A percentile compares a stretch with the other conserved stretches of the same genome.
These are phyloP conservation scores for Pterobdella sp. DNA, from an alignment of 2,888 invertebrate genomes.

Conservation along the genomic window DNA sequence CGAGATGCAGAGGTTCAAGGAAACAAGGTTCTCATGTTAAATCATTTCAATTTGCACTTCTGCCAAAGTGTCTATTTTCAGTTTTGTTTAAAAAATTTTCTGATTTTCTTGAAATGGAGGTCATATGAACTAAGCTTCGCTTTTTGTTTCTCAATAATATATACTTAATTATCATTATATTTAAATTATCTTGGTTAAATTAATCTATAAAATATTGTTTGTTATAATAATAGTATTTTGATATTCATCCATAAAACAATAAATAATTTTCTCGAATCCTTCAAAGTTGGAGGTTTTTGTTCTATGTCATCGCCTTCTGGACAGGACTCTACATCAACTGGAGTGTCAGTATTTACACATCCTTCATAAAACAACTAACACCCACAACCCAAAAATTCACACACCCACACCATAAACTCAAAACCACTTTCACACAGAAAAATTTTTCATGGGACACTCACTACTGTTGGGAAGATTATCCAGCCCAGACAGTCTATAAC, in stretches of 20 bases:
- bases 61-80: background rate
- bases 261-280: background rate
- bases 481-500: conserved; percentile 63
- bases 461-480: conserved; percentile 62
- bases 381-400: background rate
- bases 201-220: too few relatives aligned
- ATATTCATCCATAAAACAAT: background rate
- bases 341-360: conserved; percentile 35
- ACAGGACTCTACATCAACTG: conserved; percentile 35
- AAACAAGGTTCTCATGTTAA: conserved; percentile 59
- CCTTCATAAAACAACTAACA: background rate
- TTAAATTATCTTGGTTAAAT: too few relatives aligned
- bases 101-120: too few relatives aligned
- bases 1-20: conserved; percentile 79
- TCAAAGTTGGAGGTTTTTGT: conserved; percentile 38
- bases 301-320: conserved; percentile 36
- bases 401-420: background rate
- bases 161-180: too few relatives aligned
- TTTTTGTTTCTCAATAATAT: too few relatives aligned
- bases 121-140: too few relatives aligned
- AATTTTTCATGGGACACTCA: conserved; percentile 86
- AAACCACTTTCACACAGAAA: conserved; percentile 55
- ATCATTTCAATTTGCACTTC: conserved; percentile 4
- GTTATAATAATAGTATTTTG: too few relatives aligned
- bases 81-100: conserved; percentile 18